phyloP scores from a whole-genome alignment of 2,113 vertebrate genomes.

The Rhipidura dahli region DNA sequence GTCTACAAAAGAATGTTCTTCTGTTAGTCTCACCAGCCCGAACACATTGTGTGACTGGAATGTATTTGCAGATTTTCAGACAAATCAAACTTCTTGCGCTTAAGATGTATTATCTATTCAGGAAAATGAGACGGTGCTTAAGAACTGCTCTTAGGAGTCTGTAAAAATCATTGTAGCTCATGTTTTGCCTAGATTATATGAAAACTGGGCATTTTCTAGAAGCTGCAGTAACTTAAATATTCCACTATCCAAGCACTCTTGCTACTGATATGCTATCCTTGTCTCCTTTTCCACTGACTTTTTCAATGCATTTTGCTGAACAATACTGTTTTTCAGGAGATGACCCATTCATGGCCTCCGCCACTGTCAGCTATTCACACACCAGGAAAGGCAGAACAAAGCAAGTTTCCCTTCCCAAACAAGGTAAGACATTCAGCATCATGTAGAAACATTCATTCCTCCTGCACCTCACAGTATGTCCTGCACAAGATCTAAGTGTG shows the following conservation, averaged over 20 bases:
- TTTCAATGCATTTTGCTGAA: conserved; percentile 14
- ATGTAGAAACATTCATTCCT: background rate
- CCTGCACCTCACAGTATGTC: background rate
- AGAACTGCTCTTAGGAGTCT: background rate
- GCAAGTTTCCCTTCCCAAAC: conserved; percentile 83
- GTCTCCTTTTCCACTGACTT: background rate
- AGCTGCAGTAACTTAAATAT: background rate
- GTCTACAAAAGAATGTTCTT: background rate
- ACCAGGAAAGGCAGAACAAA: conserved; percentile 82
- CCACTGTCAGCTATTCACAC: conserved; percentile 82
- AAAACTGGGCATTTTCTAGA: conserved; percentile 15
- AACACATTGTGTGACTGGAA: background rate
- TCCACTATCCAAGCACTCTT: background rate
- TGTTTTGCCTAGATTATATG: background rate
- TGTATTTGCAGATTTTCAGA: background rate
- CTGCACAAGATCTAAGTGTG: background rate
- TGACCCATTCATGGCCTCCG: conserved; percentile 91
- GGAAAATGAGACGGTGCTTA: background rate
- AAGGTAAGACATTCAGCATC: conserved; percentile 74
- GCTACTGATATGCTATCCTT: background rate
- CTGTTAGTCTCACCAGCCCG: background rate
- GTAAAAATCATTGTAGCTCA: background rate
- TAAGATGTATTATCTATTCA: background rate
- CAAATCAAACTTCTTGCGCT: conserved; percentile 19
- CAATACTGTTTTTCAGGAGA: conserved; percentile 76